Conservation (phyloP, 2,113 vertebrate species). For the Orcinus orca region DNA sequence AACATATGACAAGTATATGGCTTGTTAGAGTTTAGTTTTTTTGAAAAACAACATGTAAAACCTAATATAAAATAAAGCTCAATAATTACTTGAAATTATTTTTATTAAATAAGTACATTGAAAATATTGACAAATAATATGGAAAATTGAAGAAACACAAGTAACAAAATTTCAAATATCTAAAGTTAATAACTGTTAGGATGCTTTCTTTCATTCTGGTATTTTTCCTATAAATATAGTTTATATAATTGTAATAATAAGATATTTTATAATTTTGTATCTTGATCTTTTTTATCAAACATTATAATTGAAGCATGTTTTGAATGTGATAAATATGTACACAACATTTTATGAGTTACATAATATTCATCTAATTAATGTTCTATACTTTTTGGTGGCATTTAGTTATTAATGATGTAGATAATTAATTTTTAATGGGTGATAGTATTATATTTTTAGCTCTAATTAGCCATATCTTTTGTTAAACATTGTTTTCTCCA, state of each 20-base stretch:
- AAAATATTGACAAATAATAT: not conserved
- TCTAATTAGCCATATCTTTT: not conserved
- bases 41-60: not conserved
- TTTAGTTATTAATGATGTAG: not conserved
- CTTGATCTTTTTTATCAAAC: not conserved
- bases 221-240: not conserved
- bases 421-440: not conserved
- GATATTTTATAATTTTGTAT: not conserved
- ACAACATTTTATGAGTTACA: not conserved
- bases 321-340: not conserved
- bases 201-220: not conserved
- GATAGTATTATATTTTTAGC: not conserved
- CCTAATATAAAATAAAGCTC: not conserved
- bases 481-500: not conserved
- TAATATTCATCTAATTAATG: not conserved
- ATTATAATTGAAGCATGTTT: not conserved
- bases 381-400: not conserved
- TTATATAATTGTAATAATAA: not conserved
- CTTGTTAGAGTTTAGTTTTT: not conserved
- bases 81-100: not conserved
- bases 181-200: not conserved
- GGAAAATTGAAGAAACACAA: not conserved
- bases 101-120: not conserved
- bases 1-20: not conserved
- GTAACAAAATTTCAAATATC: not conserved